Evolutionary conservation across 2,113 vertebrate genomes (phyloP).

Genomic region (Semicossyphus pulcher): DNA sequence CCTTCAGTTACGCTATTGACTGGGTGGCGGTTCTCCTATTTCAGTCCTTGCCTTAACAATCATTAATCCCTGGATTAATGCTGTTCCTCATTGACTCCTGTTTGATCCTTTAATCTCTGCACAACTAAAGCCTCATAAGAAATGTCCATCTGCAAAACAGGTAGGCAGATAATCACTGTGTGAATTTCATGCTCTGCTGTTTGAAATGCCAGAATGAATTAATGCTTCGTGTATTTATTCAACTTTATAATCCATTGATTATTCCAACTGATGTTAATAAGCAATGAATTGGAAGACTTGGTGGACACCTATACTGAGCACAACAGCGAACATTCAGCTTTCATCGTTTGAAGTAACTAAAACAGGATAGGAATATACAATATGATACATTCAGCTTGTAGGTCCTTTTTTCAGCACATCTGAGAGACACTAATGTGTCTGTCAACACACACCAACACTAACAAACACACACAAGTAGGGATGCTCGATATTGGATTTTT

Average conservation of each 20-base stretch:
- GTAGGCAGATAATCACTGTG: constrained; percentile 3
- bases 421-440: neutral
- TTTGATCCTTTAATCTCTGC: constrained; percentile 41
- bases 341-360: too few species aligned
- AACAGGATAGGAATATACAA: too few species aligned
- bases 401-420: too few species aligned
- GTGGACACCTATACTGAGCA: too few species aligned
- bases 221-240: neutral
- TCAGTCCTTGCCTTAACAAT: constrained; percentile 45
- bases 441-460: constrained; percentile 3
- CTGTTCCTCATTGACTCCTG: constrained; percentile 29
- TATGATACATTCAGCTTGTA: too few species aligned
- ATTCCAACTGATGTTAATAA: too few species aligned
- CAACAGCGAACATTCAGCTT: too few species aligned
- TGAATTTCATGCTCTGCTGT: constrained; percentile 15
- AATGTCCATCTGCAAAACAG: neutral
- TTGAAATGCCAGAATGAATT: neutral
- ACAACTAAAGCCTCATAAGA: constrained; percentile 34
- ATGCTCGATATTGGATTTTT: too few species aligned
- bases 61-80: constrained; percentile 49
- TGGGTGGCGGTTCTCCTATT: constrained; percentile 7
- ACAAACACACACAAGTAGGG: too few species aligned
- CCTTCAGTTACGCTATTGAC: neutral
- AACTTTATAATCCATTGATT: too few species aligned
- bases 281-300: too few species aligned